Base-by-base conservation (phyloP, 2,113 vertebrate genomes). In the Scomber scombrus region DNA sequence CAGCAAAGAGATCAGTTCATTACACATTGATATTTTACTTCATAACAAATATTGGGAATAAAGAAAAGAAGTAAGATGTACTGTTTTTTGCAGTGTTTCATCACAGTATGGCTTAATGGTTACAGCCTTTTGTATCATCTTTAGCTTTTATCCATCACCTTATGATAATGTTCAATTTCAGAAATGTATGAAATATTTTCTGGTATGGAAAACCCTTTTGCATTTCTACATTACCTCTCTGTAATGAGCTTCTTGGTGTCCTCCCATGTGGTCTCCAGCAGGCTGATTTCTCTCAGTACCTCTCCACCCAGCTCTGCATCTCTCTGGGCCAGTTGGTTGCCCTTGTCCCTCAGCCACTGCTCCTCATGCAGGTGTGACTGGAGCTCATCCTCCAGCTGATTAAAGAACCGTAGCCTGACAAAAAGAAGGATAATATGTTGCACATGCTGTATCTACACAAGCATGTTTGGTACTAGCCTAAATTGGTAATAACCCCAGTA, bases 341-440 rank as follows among this genome's bases (percentile, higher is more conserved):
- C 97, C 92, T 97, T 99, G 79, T 97, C 97, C 92, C 94, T 96
- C 34, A 99, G 87, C 98, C 98, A 99, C 78, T 96, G 96, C 40
- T 97, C 95, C 84, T 99, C 97, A 45, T 99, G 97, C 57, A 98
- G 96, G 47, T 97, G 96, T 50, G 97, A 97, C 91, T 96, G 97
- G 5, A 99, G 6, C 78, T 99, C 98, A 75, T 99, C 97, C 84
- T 99, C 97, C 79, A 99, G 88, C 75, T 99, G 97, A 89, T 96
- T 99, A 86, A 98, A 97, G 81, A 95, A 92, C 78, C 96, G 95
- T 23, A 98, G 89, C 73, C 98, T 99, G 88, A 4, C 66, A 92
- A 76, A 58, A 43, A 89, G 67, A 91, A 66, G 84, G 2, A 82
- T 8, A 49, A 54, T 5, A 58, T 40, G 13, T 12, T 55, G 9